A percentile compares a stretch with the other conserved stretches of the same genome.
Evolutionary conservation across 1,140 invertebrate genomes (phyloP).

Genomic region (Brachionus rubens): DNA sequence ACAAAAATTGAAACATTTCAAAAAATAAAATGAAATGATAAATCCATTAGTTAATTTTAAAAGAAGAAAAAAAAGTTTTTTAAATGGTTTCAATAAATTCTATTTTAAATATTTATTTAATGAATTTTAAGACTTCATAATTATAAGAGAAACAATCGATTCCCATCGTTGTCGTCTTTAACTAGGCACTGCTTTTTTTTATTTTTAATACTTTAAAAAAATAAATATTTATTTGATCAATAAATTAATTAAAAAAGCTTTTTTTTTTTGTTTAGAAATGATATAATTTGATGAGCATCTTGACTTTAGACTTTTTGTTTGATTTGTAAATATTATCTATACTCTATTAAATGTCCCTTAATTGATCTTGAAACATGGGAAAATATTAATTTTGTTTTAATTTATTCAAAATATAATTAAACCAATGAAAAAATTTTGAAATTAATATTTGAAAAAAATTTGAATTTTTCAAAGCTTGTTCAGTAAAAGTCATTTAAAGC

Average conservation of each 20-base stretch:
- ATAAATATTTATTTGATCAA: conserved; percentile 28
- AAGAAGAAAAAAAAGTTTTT: background rate
- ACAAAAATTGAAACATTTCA: too few relatives aligned
- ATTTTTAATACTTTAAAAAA: conserved; percentile 24
- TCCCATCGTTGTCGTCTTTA: conserved; percentile 9
- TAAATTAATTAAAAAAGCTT: conserved; percentile 12
- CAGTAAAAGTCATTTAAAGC: too few relatives aligned
- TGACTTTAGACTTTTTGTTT: conserved; percentile 31
- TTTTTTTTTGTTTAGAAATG: conserved; percentile 3
- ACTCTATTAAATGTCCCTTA: background rate
- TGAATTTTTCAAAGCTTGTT: too few relatives aligned
- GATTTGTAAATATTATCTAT: conserved; percentile 16
- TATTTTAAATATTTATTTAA: conserved; percentile 20
- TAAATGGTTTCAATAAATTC: conserved; percentile 30
- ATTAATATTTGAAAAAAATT: too few relatives aligned
- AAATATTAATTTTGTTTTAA: conserved; percentile 5
- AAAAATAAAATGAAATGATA: too few relatives aligned
- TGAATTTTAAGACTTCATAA: background rate
- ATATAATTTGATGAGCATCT: conserved; percentile 21
- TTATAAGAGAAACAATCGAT: background rate
- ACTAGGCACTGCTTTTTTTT: conserved; percentile 14
- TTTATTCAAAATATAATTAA: too few relatives aligned
- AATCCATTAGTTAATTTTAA: background rate
- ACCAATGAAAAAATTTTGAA: too few relatives aligned
- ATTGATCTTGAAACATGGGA: background rate